Conservation (phyloP, 2,113 vertebrate species). For the Emydocephalus ijimae region DNA sequence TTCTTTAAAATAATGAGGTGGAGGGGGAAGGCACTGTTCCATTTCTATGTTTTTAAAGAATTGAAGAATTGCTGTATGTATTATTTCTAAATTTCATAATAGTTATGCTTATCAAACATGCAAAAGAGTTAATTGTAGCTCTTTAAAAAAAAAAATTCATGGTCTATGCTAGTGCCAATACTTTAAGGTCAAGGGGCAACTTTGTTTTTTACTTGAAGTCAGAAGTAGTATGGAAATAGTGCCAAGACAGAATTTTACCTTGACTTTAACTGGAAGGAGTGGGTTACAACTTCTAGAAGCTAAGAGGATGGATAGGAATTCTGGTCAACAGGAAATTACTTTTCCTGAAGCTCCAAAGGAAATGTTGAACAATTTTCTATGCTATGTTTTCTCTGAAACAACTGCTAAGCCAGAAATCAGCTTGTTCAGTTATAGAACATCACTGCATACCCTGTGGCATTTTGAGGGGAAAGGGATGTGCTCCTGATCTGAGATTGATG, state of each 20-base stretch:
- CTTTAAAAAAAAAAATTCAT: background rate
- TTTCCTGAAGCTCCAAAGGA: background rate
- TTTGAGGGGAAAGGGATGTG: background rate
- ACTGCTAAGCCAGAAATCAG: background rate
- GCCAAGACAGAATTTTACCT: background rate
- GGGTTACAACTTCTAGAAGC: background rate
- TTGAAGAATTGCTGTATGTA: background rate
- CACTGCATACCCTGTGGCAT: background rate
- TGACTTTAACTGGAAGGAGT: background rate
- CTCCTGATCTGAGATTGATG: background rate
- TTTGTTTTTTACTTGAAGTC: background rate
- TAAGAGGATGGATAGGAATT: background rate
- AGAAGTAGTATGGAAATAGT: background rate
- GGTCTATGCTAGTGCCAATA: background rate
- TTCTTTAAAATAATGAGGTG: background rate
- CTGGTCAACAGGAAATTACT: background rate
- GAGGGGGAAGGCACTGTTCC: background rate
- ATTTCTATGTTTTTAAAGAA: background rate
- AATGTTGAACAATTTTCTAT: background rate
- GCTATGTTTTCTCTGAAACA: background rate
- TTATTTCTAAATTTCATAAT: background rate
- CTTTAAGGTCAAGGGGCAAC: background rate
- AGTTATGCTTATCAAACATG: background rate
- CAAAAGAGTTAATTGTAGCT: background rate
- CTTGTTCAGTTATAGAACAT: background rate